Evolutionary conservation across 2,113 vertebrate species (phyloP).

Genomic region (Oxyura jamaicensis): DNA sequence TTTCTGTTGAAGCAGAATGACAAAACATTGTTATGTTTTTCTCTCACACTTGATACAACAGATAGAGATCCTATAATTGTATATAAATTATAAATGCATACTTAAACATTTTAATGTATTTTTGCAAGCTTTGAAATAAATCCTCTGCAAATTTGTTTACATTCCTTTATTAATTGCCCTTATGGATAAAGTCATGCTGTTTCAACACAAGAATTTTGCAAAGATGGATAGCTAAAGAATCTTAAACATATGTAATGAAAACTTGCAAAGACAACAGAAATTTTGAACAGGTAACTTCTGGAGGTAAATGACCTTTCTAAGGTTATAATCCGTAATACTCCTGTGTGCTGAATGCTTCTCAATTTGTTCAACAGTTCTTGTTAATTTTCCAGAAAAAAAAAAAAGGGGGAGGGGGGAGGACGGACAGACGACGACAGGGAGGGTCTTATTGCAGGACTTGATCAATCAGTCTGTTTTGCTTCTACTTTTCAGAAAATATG

Average conservation of each 20-base stretch:
- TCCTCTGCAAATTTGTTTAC: slow-evolving; percentile 7
- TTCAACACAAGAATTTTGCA: neutral
- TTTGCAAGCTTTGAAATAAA: slow-evolving; percentile 9
- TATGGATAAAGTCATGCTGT: neutral
- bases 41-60: neutral
- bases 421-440: too few species aligned
- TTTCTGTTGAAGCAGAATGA: slow-evolving; percentile 23
- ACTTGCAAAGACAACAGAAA: neutral
- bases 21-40: neutral
- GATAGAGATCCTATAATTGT: slow-evolving; percentile 25
- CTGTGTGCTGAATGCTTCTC: neutral
- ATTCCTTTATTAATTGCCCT: neutral
- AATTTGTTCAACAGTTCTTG: neutral
- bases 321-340: neutral
- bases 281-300: neutral
- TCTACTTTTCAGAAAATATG: neutral
- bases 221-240: neutral
- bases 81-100: neutral
- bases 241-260: neutral
- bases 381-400: neutral
- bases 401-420: too few species aligned
- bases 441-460: neutral
- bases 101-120: slow-evolving; percentile 8
- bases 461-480: neutral
- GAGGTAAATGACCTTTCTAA: neutral